Conservation (phyloP, 2,797 vertebrate species). For the Melopsittacus undulatus region DNA sequence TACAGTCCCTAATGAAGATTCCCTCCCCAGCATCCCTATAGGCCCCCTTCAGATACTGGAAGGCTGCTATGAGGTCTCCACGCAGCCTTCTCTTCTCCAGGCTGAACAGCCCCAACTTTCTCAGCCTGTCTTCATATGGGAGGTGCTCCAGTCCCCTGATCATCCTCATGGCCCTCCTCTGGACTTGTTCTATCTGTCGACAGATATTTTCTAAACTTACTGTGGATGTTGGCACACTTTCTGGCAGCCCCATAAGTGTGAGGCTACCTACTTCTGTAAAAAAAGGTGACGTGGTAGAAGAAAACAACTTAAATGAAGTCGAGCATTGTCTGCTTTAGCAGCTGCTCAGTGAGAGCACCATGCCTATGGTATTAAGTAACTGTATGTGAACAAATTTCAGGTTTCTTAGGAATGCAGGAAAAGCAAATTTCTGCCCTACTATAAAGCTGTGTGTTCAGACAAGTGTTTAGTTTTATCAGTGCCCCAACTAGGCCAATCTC, state of each 20-base stretch:
- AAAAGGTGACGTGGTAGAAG: background rate
- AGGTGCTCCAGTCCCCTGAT: too few species aligned
- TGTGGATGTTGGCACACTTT: background rate
- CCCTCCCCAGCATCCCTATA: too few species aligned
- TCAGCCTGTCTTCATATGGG: too few species aligned
- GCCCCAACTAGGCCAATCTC: background rate
- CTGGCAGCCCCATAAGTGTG: background rate
- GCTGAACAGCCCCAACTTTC: too few species aligned
- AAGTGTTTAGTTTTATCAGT: background rate
- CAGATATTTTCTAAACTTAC: background rate
- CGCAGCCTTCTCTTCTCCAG: too few species aligned
- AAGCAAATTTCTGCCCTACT: background rate
- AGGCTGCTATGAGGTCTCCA: too few species aligned
- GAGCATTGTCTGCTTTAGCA: background rate
- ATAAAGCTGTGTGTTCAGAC: background rate
- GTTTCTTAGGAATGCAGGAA: background rate
- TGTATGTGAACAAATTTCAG: background rate
- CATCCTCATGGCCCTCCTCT: too few species aligned
- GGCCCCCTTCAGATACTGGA: too few species aligned
- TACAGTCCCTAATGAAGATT: too few species aligned
- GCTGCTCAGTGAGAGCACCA: background rate
- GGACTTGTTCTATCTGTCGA: too few species aligned
- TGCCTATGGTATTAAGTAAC: background rate
- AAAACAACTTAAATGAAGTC: background rate
- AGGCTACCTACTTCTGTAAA: background rate